Evolutionary conservation across 2,888 invertebrate genomes (phyloP).

Genomic region (Cheilosia variabilis): DNA sequence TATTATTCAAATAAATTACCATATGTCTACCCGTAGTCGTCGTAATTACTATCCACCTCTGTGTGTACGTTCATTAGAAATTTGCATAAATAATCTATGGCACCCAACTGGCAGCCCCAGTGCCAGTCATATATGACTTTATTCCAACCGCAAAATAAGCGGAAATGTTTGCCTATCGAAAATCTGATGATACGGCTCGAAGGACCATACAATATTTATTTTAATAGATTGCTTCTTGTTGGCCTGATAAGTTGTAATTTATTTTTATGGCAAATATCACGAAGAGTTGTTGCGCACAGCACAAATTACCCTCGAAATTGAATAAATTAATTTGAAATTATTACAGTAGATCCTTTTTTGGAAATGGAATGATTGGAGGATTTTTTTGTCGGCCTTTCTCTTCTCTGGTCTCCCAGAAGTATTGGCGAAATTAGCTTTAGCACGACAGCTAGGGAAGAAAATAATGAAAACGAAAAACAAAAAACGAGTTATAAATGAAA

Average conservation of each 20-base stretch:
- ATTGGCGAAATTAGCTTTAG: conserved; percentile 23
- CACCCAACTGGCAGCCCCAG: background rate
- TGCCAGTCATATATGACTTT: conserved; percentile 39
- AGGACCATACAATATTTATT: conserved; percentile 45
- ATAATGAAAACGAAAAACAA: background rate
- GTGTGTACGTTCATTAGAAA: conserved; percentile 44
- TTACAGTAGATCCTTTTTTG: conserved; percentile 30
- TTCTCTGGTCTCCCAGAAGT: background rate
- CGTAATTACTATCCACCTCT: conserved; percentile 32
- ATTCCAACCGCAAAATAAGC: conserved; percentile 46
- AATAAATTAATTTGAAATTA: conserved; percentile 65
- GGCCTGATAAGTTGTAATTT: conserved; percentile 59
- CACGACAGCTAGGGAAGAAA: conserved; percentile 34
- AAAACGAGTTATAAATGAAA: background rate
- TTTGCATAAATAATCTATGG: conserved; percentile 46
- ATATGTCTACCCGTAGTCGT: conserved; percentile 12
- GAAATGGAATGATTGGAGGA: background rate
- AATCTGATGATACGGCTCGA: conserved; percentile 54
- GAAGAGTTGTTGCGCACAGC: conserved; percentile 42
- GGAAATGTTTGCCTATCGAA: conserved; percentile 43
- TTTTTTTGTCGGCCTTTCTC: background rate
- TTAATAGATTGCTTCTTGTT: conserved; percentile 35
- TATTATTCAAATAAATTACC: conserved; percentile 23
- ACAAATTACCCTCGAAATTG: conserved; percentile 46
- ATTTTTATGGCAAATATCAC: conserved; percentile 45